A percentile compares a stretch with the other conserved stretches of the same genome.
Evolutionary conservation across 2,888 invertebrate species (phyloP).

Genomic region (Agonopterix arenella): DNA sequence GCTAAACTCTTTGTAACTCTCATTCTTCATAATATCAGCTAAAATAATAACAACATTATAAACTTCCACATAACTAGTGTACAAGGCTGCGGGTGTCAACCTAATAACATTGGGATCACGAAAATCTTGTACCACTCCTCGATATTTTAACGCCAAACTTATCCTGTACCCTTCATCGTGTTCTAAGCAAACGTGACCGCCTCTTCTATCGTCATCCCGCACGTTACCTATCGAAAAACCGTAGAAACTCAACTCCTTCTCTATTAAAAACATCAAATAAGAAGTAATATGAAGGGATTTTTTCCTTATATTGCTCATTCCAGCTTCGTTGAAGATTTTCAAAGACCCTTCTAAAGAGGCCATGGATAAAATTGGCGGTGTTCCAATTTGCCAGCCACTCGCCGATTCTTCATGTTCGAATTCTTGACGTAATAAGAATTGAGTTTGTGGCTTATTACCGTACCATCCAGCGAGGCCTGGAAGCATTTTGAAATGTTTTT

Average conservation of each 20-base stretch:
- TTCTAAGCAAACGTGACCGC: conserved; percentile 54
- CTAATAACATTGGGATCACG: conserved; percentile 55
- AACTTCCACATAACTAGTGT: conserved; percentile 53
- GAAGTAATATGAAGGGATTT: conserved; percentile 59
- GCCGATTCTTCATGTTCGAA: conserved; percentile 56
- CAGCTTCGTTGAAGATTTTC: conserved; percentile 46
- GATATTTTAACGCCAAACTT: conserved; percentile 41
- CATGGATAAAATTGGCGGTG: conserved; percentile 49
- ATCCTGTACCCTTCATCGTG: conserved; percentile 56
- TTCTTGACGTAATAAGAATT: conserved; percentile 46
- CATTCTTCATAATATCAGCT: conserved; percentile 37
- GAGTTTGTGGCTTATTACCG: conserved; percentile 48
- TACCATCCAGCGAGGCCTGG: conserved; percentile 59
- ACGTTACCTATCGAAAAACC: conserved; percentile 51
- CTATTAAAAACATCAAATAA: conserved; percentile 54
- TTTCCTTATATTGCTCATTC: conserved; percentile 42
- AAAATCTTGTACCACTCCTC: conserved; percentile 49
- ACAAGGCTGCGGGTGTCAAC: conserved; percentile 48
- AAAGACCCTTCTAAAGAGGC: conserved; percentile 53
- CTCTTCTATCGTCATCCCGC: conserved; percentile 41
- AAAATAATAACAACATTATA: conserved; percentile 46
- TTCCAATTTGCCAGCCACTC: conserved; percentile 55
- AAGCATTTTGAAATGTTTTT: conserved; percentile 41
- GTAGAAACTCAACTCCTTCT: conserved; percentile 33
- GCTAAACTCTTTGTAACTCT: conserved; percentile 36